phyloP scores from a whole-genome alignment of 2,888 invertebrate genomes.

The Lottia gigantea region DNA sequence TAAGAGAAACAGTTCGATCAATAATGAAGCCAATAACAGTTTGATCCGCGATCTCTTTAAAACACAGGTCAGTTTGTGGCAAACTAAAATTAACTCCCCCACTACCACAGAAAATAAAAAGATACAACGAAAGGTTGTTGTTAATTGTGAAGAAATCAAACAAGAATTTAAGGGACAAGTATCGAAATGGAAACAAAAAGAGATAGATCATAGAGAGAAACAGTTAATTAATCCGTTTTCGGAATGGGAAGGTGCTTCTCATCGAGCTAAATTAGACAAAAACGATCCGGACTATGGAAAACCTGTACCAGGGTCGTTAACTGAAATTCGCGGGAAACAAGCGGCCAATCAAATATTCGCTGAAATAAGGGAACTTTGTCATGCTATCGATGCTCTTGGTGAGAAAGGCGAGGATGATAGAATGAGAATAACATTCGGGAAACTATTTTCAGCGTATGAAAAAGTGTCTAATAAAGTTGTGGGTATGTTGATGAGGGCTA shows the following conservation, averaged over 20 bases:
- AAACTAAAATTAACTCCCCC: background rate
- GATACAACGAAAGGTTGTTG: background rate
- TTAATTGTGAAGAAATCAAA: background rate
- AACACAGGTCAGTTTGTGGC: background rate
- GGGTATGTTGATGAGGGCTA: slow-evolving; percentile 88
- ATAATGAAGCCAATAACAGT: background rate
- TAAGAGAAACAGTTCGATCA: background rate
- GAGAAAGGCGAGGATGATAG: slow-evolving; percentile 76
- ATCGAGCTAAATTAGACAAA: slow-evolving; percentile 53
- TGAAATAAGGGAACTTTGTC: slow-evolving; percentile 92
- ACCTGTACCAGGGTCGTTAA: slow-evolving; percentile 88
- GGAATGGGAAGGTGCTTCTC: slow-evolving; percentile 64
- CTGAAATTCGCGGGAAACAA: slow-evolving; percentile 87
- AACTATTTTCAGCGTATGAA: slow-evolving; percentile 84
- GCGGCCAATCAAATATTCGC: slow-evolving; percentile 85
- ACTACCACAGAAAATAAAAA: background rate
- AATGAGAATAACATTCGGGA: slow-evolving; percentile 85
- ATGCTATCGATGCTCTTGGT: slow-evolving; percentile 85
- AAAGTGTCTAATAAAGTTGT: slow-evolving; percentile 93
- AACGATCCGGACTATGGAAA: slow-evolving; percentile 71
- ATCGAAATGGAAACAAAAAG: slow-evolving; percentile 72
- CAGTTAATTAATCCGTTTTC: slow-evolving; percentile 85
- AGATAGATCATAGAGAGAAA: slow-evolving; percentile 79
- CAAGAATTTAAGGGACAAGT: background rate
- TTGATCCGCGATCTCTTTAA: background rate